A percentile compares a stretch with the other conserved stretches of the same genome.
Evolutionary conservation across 2,888 invertebrate species (phyloP).

Genomic region (Agonum fuliginosum): DNA sequence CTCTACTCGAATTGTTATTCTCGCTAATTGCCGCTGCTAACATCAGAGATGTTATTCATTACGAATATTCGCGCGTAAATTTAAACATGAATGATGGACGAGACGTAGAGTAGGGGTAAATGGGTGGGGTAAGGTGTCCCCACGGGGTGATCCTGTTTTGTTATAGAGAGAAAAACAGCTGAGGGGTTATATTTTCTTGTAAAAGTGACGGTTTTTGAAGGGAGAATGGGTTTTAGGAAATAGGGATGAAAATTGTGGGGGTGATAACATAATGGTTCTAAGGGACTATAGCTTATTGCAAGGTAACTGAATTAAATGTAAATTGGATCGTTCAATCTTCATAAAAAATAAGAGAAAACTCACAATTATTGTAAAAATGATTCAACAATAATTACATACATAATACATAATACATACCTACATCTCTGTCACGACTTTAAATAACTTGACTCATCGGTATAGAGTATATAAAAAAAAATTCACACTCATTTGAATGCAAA

Average conservation of each 20-base stretch:
- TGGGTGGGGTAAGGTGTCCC: background rate
- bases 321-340: too few relatives aligned
- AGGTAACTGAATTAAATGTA: too few relatives aligned
- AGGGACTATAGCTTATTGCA: too few relatives aligned
- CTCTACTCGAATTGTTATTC: constrained; percentile 58
- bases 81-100: constrained; percentile 1
- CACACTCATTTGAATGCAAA: too few relatives aligned
- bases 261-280: too few relatives aligned
- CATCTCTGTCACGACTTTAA: too few relatives aligned
- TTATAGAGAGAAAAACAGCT: background rate
- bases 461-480: too few relatives aligned
- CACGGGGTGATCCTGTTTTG: background rate
- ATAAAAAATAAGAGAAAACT: too few relatives aligned
- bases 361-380: too few relatives aligned
- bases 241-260: background rate
- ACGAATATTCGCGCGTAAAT: constrained; percentile 39
- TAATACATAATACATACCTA: too few relatives aligned
- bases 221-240: constrained; percentile 1
- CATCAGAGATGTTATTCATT: constrained; percentile 43
- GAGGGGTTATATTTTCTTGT: constrained; percentile 37
- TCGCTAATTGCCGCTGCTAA: constrained; percentile 30
- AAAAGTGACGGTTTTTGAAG: constrained; percentile 44
- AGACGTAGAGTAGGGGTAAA: background rate
- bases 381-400: too few relatives aligned
- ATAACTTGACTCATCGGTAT: too few relatives aligned